These are phyloP conservation scores for Pelobates fuscus DNA, from an alignment of 2,113 vertebrate genomes.

Conservation along the genomic window DNA sequence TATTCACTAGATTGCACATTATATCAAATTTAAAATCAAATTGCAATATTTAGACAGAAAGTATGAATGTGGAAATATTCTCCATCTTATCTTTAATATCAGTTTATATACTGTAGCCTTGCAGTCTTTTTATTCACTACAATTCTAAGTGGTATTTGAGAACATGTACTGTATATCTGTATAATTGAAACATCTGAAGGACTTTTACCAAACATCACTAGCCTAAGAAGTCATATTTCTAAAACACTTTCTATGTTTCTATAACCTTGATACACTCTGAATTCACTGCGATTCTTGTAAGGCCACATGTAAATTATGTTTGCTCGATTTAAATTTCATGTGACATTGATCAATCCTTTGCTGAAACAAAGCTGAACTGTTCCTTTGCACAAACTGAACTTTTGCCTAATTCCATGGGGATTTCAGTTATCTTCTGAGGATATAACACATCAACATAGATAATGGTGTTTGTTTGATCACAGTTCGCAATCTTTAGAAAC, in stretches of 20 bases:
- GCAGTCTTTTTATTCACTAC: too few species aligned
- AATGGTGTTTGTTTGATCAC: conserved; percentile 15
- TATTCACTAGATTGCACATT: too few species aligned
- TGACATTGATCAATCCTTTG: conserved; percentile 7
- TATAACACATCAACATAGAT: conserved; percentile 22
- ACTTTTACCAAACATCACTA: too few species aligned
- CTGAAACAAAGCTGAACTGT: conserved; percentile 27
- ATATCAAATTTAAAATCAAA: too few species aligned
- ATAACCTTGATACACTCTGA: neutral
- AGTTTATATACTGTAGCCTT: too few species aligned
- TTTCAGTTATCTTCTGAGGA: conserved; percentile 32
- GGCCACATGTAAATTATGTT: conserved; percentile 2
- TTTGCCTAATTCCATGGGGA: neutral
- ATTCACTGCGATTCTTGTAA: neutral
- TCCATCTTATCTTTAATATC: too few species aligned
- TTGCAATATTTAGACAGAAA: too few species aligned
- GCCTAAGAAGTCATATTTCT: too few species aligned
- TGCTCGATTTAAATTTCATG: neutral
- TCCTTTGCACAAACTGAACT: neutral
- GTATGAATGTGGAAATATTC: too few species aligned
- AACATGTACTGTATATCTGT: too few species aligned
- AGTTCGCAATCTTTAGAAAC: neutral
- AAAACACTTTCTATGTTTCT: neutral
- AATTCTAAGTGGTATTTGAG: too few species aligned
- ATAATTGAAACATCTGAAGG: too few species aligned